phyloP scores from a whole-genome alignment of 2,113 vertebrate genomes.

The Serilophus lunatus region DNA sequence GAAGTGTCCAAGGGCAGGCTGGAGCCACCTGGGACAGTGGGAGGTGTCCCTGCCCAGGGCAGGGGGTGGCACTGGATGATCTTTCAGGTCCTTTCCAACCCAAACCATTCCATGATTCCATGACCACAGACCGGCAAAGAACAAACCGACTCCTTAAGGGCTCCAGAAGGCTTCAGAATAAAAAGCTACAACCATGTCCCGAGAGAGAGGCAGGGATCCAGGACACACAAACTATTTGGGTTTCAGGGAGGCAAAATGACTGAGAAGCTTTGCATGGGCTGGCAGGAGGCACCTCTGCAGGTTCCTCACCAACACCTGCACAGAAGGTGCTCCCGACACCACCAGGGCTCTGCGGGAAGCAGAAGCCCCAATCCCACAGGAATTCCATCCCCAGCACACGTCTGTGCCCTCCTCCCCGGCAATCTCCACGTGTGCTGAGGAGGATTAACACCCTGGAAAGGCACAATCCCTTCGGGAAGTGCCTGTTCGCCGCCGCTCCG shows the following conservation, averaged over 20 bases:
- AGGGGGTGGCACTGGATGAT: accelerated
- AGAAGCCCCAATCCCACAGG: neutral
- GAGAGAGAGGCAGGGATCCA: neutral
- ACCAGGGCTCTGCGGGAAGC: accelerated
- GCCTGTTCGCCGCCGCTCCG: neutral
- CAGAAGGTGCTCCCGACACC: neutral
- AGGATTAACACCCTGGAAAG: neutral
- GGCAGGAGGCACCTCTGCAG: neutral
- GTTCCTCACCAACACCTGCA: neutral
- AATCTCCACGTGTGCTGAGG: neutral
- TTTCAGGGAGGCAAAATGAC: neutral
- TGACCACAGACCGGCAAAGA: accelerated
- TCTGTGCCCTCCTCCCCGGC: neutral
- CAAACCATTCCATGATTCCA: neutral
- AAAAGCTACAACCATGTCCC: neutral
- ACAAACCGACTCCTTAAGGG: neutral
- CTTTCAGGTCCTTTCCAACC: accelerated
- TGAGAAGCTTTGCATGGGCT: accelerated
- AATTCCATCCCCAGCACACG: accelerated
- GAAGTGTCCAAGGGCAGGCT: neutral
- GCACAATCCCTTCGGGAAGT: neutral
- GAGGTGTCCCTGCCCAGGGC: neutral
- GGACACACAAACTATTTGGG: accelerated
- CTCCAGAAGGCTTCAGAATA: neutral
- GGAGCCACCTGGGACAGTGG: neutral